Conservation (phyloP, 2,888 invertebrate species). For the Tryphoninae sp. region DNA sequence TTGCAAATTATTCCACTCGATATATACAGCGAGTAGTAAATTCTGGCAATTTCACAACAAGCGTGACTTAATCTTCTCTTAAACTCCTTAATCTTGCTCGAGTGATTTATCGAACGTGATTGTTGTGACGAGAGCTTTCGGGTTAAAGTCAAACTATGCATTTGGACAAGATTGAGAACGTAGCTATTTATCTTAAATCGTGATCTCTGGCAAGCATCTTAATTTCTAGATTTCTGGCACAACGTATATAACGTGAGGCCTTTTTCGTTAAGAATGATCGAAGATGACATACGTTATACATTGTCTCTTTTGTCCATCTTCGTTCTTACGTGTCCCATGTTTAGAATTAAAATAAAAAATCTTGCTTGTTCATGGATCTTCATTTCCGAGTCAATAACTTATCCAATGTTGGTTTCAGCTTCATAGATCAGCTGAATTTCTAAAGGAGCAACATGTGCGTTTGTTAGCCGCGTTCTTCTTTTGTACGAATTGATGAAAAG, state of each 20-base stretch:
- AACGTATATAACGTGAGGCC: background rate
- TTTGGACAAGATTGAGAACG: conserved; percentile 55
- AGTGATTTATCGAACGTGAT: conserved; percentile 61
- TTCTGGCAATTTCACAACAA: conserved; percentile 34
- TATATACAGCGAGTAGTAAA: background rate
- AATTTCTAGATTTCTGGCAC: conserved; percentile 43
- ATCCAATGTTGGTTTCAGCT: no score
- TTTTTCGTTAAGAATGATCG: conserved; percentile 26
- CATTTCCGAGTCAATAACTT: no score
- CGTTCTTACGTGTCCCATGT: background rate
- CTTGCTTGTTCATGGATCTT: background rate
- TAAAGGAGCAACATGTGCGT: no score
- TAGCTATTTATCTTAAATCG: conserved; percentile 49
- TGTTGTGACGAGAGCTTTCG: conserved; percentile 61
- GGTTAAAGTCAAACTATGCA: conserved; percentile 57
- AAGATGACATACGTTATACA: conserved; percentile 10
- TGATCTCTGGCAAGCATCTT: conserved; percentile 49
- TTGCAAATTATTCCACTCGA: background rate
- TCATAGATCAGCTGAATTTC: no score
- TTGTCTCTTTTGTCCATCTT: conserved; percentile 10
- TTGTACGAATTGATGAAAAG: no score
- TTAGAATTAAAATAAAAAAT: no score
- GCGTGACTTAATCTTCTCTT: conserved; percentile 40
- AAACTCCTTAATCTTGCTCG: conserved; percentile 24
- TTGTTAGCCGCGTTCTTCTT: no score